Percentiles rank a stretch among this genome's conserved stretches.
Evolutionary conservation across 2,113 vertebrate species (phyloP).

Genomic region (Ameiurus melas): DNA sequence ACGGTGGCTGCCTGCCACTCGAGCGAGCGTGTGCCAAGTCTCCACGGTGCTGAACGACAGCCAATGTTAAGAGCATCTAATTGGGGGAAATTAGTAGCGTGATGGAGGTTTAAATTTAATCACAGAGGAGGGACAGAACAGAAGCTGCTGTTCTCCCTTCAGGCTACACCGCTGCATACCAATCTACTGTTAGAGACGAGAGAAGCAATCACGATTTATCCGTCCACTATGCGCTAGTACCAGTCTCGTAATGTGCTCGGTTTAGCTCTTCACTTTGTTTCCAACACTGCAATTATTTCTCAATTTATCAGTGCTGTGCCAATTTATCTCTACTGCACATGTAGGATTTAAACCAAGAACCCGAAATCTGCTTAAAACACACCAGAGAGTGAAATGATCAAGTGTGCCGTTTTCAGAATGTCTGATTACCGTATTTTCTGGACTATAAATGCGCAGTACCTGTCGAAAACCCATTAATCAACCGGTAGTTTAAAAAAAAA

Average conservation of each 20-base stretch:
- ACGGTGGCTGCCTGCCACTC: neutral
- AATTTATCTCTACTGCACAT: neutral
- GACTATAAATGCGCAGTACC: too few relatives aligned
- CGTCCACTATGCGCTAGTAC: neutral
- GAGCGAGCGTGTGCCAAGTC: conserved; percentile 1
- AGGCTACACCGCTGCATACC: conserved; percentile 22
- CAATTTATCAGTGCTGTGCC: neutral
- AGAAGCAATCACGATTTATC: neutral
- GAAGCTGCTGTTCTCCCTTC: conserved; percentile 11
- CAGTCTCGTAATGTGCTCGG: neutral
- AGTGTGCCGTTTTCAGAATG: neutral
- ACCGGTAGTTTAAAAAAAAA: too few relatives aligned
- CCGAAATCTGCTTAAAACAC: neutral
- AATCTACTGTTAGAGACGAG: conserved; percentile 13
- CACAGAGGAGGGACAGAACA: conserved; percentile 24
- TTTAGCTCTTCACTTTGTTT: neutral
- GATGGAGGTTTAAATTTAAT: conserved; percentile 35
- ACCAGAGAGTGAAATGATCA: too few relatives aligned
- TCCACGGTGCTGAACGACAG: neutral
- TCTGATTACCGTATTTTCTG: neutral
- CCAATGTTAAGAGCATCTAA: conserved; percentile 29
- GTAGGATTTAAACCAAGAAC: neutral
- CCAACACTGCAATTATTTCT: neutral
- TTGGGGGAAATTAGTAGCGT: conserved; percentile 31
- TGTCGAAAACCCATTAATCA: too few relatives aligned